Percentiles rank a stretch among this genome's conserved stretches.
These are phyloP conservation scores for Onthophagus taurus DNA, from an alignment of 1,140 invertebrate species.

Conservation along the genomic window DNA sequence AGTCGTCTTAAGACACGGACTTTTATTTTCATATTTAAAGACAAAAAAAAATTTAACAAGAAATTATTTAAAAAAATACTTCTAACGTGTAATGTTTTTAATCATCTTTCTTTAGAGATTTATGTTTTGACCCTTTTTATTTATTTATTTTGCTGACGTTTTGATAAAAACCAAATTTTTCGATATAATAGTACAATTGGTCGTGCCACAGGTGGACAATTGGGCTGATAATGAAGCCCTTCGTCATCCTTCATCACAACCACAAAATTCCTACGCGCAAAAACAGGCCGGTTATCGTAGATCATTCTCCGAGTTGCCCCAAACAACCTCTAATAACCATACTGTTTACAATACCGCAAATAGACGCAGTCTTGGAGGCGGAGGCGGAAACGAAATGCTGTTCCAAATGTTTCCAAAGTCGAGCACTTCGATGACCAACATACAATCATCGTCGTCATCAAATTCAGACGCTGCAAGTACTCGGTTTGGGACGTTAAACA, in stretches of 20 bases:
- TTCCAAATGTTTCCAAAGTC: constrained; percentile 31
- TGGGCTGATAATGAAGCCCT: constrained; percentile 42
- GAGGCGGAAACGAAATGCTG: too few relatives aligned
- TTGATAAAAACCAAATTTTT: neutral
- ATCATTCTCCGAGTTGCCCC: constrained; percentile 52
- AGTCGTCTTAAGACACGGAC: too few relatives aligned
- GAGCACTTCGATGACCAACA: constrained; percentile 36
- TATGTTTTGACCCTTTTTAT: too few relatives aligned
- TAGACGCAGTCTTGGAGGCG: constrained; percentile 42
- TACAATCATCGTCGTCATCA: constrained; percentile 22
- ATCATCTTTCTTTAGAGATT: too few relatives aligned
- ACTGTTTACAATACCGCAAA: constrained; percentile 31
- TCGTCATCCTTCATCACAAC: constrained; percentile 37
- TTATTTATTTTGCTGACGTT: neutral
- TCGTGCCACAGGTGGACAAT: constrained; percentile 37
- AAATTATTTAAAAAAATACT: too few relatives aligned
- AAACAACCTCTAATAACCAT: constrained; percentile 34
- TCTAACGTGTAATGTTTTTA: too few relatives aligned
- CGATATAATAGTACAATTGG: too few relatives aligned
- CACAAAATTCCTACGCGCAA: constrained; percentile 39
- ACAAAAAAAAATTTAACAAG: too few relatives aligned
- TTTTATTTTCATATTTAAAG: too few relatives aligned
- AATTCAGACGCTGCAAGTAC: neutral
- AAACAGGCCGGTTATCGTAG: constrained; percentile 49
- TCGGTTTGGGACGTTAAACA: constrained; percentile 7